Conservation (phyloP, 2,113 vertebrate genomes). For the Malurus melanocephalus region DNA sequence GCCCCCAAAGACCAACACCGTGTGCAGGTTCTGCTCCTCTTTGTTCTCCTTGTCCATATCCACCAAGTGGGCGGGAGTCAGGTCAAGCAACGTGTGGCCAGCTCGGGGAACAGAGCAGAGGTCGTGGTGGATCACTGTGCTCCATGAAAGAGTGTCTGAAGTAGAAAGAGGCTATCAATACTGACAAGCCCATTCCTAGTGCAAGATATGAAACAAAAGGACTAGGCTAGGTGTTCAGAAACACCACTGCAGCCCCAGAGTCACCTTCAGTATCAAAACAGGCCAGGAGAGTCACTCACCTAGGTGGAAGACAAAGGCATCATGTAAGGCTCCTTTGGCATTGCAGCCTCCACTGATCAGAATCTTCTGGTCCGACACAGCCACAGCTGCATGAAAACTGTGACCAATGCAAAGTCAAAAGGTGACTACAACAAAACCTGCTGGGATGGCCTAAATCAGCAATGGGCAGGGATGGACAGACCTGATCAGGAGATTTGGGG, state of each 20-base stretch:
- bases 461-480: neutral
- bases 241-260: neutral
- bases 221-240: neutral
- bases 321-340: constrained; percentile 77
- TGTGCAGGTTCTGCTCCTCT: constrained; percentile 39
- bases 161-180: neutral
- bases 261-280: neutral
- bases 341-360: constrained; percentile 86
- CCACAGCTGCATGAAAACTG: constrained; percentile 85
- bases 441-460: neutral
- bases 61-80: constrained; percentile 30
- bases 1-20: constrained; percentile 81
- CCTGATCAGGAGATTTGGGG: neutral
- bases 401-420: neutral
- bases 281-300: constrained; percentile 63
- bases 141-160: constrained; percentile 82
- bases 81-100: constrained; percentile 79
- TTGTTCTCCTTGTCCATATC: constrained; percentile 45
- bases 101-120: constrained; percentile 77
- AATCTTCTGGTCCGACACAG: constrained; percentile 79
- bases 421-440: neutral
- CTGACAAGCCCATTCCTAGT: neutral
- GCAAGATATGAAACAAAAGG: neutral
- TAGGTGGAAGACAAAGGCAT: constrained; percentile 78
- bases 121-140: constrained; percentile 61